Conservation (phyloP, 2,113 vertebrate genomes). For the Corythornis madagascariensis region DNA sequence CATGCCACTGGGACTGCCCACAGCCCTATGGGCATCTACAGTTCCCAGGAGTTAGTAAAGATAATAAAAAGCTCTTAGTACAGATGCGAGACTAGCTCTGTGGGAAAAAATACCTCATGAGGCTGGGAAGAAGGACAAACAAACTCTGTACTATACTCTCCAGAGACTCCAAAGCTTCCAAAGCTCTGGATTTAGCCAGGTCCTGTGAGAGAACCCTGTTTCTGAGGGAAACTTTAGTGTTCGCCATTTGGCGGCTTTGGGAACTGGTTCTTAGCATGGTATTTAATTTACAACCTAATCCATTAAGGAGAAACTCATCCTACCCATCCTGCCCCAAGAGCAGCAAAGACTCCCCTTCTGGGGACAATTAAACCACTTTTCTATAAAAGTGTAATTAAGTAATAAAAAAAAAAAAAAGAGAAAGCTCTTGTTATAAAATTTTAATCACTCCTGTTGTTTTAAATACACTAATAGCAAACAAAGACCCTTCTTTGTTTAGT, state of each 20-base stretch:
- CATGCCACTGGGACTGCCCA: background rate
- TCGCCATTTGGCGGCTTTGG: background rate
- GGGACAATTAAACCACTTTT: conserved; percentile 25
- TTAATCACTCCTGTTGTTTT: conserved; percentile 46
- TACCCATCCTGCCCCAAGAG: background rate
- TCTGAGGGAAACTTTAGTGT: background rate
- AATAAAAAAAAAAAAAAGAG: background rate
- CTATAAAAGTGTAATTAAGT: conserved; percentile 17
- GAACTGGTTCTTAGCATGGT: background rate
- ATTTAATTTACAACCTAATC: conserved; percentile 46
- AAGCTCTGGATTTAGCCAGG: background rate
- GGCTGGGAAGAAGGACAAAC: background rate
- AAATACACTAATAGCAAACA: conserved; percentile 37
- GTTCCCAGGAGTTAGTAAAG: background rate
- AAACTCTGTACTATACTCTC: background rate
- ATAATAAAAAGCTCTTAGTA: background rate
- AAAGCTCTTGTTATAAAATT: conserved; percentile 37
- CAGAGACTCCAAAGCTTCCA: background rate
- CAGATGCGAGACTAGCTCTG: background rate
- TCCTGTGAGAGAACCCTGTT: background rate
- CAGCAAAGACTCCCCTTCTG: background rate
- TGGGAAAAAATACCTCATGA: background rate
- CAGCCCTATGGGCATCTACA: background rate
- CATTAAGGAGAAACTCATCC: background rate
- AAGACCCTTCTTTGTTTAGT: conserved; percentile 41